Conservation (phyloP, 1,140 invertebrate species). For the Drosophila sucinea region DNA sequence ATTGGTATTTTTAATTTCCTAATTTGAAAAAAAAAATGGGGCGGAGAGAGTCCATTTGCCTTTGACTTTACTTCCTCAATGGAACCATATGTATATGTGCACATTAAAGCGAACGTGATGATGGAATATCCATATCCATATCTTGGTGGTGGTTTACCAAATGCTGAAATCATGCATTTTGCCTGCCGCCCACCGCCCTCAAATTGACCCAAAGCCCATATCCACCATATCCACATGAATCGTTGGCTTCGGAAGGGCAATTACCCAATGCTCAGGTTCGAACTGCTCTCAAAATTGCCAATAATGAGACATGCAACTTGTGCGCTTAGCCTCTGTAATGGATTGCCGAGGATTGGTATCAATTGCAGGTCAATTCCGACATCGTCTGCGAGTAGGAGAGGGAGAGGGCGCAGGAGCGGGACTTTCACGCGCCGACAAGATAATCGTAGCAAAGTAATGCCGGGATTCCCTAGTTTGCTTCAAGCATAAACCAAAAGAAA, state of each 20-base stretch:
- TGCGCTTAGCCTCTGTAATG: slow-evolving; percentile 81
- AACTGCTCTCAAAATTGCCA: slow-evolving; percentile 75
- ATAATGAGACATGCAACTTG: slow-evolving; percentile 83
- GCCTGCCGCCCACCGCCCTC: slow-evolving; percentile 6
- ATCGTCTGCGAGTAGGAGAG: background rate
- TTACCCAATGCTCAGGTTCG: slow-evolving; percentile 47
- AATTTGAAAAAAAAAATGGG: background rate
- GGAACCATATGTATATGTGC: slow-evolving; percentile 21
- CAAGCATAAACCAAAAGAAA: slow-evolving; percentile 12
- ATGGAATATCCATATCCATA: slow-evolving; percentile 40
- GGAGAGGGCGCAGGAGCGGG: slow-evolving; percentile 15
- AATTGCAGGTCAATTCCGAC: slow-evolving; percentile 80
- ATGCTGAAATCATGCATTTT: slow-evolving; percentile 54
- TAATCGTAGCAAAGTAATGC: slow-evolving; percentile 67
- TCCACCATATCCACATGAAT: background rate
- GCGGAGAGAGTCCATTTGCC: slow-evolving; percentile 17
- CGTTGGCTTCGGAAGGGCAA: slow-evolving; percentile 40
- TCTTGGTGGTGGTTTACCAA: slow-evolving; percentile 40
- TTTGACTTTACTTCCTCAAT: slow-evolving; percentile 42
- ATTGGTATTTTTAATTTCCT: slow-evolving; percentile 17
- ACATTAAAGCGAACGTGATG: slow-evolving; percentile 49
- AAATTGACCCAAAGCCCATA: slow-evolving; percentile 39
- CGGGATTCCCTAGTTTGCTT: slow-evolving; percentile 80
- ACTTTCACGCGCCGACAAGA: slow-evolving; percentile 80
- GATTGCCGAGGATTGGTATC: slow-evolving; percentile 82